These are phyloP conservation scores for Macrochelys suwanniensis DNA, from an alignment of 2,797 vertebrate species.

Conservation along the genomic window DNA sequence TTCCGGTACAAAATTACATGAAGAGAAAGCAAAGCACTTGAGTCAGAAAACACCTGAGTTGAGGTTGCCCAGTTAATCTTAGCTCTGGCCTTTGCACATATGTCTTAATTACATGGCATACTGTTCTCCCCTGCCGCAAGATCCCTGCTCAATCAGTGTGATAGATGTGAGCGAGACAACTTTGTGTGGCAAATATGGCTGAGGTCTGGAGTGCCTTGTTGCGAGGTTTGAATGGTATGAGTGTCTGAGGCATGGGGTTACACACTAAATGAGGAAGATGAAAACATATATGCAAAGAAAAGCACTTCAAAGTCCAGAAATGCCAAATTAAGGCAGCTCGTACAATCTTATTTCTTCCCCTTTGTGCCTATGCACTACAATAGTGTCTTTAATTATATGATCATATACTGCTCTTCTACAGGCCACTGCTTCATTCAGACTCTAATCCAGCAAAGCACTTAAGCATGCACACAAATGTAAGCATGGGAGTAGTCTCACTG, in stretches of 20 bases:
- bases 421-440: background rate
- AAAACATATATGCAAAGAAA: background rate
- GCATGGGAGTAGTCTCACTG: background rate
- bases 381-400: background rate
- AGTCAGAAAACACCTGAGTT: background rate
- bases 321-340: background rate
- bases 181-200: background rate
- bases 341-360: background rate
- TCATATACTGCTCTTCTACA: background rate
- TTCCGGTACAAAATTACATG: background rate
- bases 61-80: background rate
- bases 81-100: background rate
- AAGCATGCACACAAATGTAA: background rate
- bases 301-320: background rate
- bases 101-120: background rate
- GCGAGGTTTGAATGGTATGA: background rate
- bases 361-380: background rate
- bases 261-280: background rate
- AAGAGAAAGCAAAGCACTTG: background rate
- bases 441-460: background rate
- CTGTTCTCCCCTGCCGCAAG: rapidly evolving
- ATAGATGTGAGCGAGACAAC: rapidly evolving
- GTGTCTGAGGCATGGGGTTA: background rate
- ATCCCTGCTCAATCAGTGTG: background rate
- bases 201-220: background rate